phyloP scores from a whole-genome alignment of 2,888 invertebrate species.

The Hirtodrosophila histrioides region DNA sequence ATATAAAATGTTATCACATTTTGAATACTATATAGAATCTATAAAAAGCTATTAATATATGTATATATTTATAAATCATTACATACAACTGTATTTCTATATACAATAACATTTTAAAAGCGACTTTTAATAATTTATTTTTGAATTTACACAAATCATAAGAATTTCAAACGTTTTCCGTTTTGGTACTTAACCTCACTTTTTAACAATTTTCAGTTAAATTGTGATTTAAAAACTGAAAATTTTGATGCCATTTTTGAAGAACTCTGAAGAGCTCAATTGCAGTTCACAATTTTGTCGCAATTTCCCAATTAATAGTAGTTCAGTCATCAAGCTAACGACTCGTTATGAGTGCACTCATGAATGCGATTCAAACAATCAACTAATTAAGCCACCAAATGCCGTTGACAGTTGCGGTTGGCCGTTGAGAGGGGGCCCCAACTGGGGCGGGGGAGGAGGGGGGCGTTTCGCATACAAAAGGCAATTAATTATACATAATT shows the following conservation, averaged over 20 bases:
- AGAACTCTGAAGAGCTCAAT: conserved; percentile 5
- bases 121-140: no score
- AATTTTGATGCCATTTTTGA: background rate
- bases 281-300: conserved; percentile 18
- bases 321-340: conserved; percentile 42
- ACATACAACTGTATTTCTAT: no score
- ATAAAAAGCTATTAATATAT: conserved; percentile 4
- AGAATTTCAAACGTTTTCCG: no score
- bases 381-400: conserved; percentile 64
- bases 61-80: conserved; percentile 4
- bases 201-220: no score
- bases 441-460: no score
- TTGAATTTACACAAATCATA: no score
- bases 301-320: conserved; percentile 33
- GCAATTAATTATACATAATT: conserved; percentile 74
- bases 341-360: conserved; percentile 39
- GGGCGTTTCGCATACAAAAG: conserved; percentile 38
- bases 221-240: no score
- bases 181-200: no score
- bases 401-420: conserved; percentile 58
- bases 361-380: conserved; percentile 37
- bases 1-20: background rate
- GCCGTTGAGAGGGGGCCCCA: background rate
- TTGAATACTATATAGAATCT: background rate
- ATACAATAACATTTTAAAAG: no score